phyloP scores from a whole-genome alignment of 92 coral and sea anemone genomes.

The Actinernus sp. region DNA sequence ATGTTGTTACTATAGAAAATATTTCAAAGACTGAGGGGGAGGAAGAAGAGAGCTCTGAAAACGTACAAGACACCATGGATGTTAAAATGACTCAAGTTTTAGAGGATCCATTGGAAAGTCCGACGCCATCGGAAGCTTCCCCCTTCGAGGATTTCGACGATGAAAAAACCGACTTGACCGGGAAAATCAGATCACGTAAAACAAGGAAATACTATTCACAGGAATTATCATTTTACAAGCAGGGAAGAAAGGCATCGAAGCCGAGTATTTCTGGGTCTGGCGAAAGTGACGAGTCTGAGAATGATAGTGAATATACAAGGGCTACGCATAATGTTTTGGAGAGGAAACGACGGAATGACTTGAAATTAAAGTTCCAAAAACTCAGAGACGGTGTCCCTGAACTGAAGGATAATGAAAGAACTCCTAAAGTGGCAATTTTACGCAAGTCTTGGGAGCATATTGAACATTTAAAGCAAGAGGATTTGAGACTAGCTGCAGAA shows the following conservation, averaged over 20 bases:
- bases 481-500: constrained; percentile 68
- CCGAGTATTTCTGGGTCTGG: constrained; percentile 68
- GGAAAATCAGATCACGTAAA: constrained; percentile 81
- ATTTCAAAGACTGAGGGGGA: constrained; percentile 64
- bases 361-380: constrained; percentile 92
- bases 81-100: constrained; percentile 1
- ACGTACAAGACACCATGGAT: constrained; percentile 27
- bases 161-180: constrained; percentile 79
- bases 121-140: constrained; percentile 52
- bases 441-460: constrained; percentile 92
- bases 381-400: constrained; percentile 98
- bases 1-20: constrained; percentile 95
- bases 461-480: constrained; percentile 79
- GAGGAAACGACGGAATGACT: constrained; percentile 94
- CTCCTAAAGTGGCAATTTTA: constrained; percentile 95
- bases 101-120: constrained; percentile 30
- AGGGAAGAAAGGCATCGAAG: constrained; percentile 62
- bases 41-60: constrained; percentile 11
- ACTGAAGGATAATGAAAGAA: constrained; percentile 92
- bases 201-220: constrained; percentile 61
- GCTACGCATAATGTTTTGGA: constrained; percentile 98
- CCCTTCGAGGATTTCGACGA: constrained; percentile 61
- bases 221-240: constrained; percentile 59
- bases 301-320: constrained; percentile 92
- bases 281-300: constrained; percentile 95